Conservation (phyloP, 2,797 vertebrate genomes). For the Chanos chanos region DNA sequence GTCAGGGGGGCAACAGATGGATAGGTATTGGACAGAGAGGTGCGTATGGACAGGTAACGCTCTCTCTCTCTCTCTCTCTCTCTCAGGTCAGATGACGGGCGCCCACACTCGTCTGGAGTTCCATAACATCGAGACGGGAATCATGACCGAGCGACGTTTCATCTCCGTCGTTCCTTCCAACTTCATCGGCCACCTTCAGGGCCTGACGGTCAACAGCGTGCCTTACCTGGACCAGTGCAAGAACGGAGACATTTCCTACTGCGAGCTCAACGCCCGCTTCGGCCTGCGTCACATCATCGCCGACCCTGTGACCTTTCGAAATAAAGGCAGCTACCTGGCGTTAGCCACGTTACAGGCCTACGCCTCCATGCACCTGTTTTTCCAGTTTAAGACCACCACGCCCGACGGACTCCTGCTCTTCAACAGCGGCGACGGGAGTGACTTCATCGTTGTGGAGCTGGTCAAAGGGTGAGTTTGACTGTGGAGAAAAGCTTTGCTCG, state of each 20-base stretch:
- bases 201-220: constrained; percentile 83
- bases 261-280: constrained; percentile 90
- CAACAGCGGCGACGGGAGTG: constrained; percentile 90
- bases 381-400: constrained; percentile 93
- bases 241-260: constrained; percentile 91
- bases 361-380: constrained; percentile 93
- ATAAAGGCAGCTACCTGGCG: constrained; percentile 84
- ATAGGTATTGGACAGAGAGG: no score
- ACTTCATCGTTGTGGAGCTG: constrained; percentile 93
- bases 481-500: neutral
- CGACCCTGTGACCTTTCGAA: constrained; percentile 88
- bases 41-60: no score
- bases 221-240: constrained; percentile 94
- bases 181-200: constrained; percentile 91
- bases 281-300: constrained; percentile 90
- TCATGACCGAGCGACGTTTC: constrained; percentile 92
- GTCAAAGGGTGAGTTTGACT: constrained; percentile 85
- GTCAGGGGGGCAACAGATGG: no score
- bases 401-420: constrained; percentile 90
- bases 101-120: constrained; percentile 89
- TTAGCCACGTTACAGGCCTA: constrained; percentile 88
- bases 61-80: no score
- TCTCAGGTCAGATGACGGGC: constrained; percentile 87
- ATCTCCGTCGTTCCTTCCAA: constrained; percentile 89
- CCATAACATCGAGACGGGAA: constrained; percentile 94